Conservation (phyloP, 2,797 vertebrate species). For the Lagocephalus sceleratus region DNA sequence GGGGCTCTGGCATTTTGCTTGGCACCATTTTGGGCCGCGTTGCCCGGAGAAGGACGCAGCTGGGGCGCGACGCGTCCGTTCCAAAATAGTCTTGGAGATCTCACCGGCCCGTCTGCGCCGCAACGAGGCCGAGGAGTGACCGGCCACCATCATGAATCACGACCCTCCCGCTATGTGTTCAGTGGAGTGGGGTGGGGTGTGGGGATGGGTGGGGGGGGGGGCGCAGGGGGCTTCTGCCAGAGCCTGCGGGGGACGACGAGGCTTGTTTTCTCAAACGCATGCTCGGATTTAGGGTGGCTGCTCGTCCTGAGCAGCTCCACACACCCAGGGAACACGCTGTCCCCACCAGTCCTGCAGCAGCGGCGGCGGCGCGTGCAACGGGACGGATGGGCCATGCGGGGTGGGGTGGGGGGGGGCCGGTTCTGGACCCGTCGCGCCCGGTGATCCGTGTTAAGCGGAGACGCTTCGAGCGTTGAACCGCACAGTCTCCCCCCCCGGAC, state of each 20-base stretch:
- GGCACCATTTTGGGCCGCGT: constrained; percentile 8
- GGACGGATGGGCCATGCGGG: background rate
- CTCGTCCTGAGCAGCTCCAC: constrained; percentile 18
- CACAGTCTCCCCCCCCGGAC: too few relatives aligned
- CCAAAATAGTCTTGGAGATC: background rate
- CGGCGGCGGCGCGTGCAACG: background rate
- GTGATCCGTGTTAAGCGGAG: background rate
- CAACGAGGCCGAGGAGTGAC: background rate
- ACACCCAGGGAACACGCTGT: constrained; percentile 46
- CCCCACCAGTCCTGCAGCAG: constrained; percentile 22
- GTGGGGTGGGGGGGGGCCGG: background rate
- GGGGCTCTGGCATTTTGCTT: background rate
- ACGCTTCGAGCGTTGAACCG: too few relatives aligned
- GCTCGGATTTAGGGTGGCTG: constrained; percentile 10
- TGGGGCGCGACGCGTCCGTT: too few relatives aligned
- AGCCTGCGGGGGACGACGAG: constrained; percentile 13
- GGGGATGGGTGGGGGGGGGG: constrained; percentile 16
- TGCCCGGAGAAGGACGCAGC: constrained; percentile 3
- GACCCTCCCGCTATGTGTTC: constrained; percentile 6
- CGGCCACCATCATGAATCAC: constrained; percentile 8
- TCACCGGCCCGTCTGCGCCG: background rate
- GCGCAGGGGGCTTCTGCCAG: constrained; percentile 5
- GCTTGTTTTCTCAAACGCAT: constrained; percentile 22
- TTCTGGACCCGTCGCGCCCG: background rate
- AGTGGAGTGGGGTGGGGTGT: constrained; percentile 7